Percentiles rank a stretch among this genome's conserved stretches.
Evolutionary conservation across 2,113 vertebrate species (phyloP).

Genomic region (Oreochromis niloticus): DNA sequence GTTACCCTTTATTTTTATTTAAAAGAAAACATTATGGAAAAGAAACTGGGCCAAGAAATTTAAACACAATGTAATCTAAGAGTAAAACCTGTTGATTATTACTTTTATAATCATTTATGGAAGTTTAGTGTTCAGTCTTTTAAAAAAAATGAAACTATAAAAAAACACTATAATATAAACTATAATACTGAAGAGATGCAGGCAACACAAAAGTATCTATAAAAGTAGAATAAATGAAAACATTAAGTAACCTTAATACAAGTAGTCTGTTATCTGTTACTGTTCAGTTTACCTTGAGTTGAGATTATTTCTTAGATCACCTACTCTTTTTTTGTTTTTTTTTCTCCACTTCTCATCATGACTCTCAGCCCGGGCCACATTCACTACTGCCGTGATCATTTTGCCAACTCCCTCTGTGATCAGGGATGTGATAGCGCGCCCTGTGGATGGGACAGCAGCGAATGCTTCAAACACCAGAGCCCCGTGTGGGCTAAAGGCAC

Average conservation of each 20-base stretch:
- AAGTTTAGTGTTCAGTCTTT: neutral
- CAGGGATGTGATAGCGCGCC: slow-evolving; percentile 74
- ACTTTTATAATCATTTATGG: neutral
- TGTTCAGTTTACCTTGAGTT: rapidly evolving
- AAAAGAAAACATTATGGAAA: neutral
- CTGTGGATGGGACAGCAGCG: slow-evolving; percentile 88
- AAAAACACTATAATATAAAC: neutral
- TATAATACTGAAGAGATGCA: neutral
- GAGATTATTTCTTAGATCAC: neutral
- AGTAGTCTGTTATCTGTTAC: neutral
- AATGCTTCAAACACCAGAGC: slow-evolving; percentile 68
- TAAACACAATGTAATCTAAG: neutral
- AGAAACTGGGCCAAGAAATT: neutral
- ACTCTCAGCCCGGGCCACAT: slow-evolving; percentile 73
- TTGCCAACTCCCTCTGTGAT: slow-evolving; percentile 80
- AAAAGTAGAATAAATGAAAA: neutral
- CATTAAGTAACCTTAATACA: neutral
- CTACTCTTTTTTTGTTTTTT: neutral
- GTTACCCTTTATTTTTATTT: neutral
- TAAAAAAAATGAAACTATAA: neutral
- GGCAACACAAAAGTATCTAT: neutral
- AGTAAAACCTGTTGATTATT: neutral
- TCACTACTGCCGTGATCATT: slow-evolving; percentile 80
- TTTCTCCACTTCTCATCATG: neutral
- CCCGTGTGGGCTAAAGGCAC: slow-evolving; percentile 67